Conservation (phyloP, 1,140 invertebrate species). For the Bradynema listronoti region DNA sequence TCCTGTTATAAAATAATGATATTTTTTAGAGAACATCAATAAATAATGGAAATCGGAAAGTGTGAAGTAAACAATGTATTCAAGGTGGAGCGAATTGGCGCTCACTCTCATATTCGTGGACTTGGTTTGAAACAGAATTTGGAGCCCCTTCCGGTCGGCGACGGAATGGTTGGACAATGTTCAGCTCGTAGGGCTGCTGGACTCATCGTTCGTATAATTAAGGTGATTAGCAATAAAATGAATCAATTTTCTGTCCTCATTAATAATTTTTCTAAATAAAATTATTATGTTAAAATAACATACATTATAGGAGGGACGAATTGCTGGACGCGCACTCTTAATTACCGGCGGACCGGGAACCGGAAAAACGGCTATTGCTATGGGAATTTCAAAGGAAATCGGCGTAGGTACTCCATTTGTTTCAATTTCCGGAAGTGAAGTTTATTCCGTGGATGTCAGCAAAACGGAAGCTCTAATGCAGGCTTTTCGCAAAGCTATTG, state of each 20-base stretch:
- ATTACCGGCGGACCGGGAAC: constrained; percentile 93
- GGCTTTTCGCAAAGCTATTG: constrained; percentile 91
- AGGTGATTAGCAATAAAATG: constrained; percentile 59
- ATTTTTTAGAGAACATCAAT: too few relatives aligned
- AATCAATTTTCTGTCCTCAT: constrained; percentile 21
- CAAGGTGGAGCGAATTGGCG: constrained; percentile 62
- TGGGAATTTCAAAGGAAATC: constrained; percentile 79
- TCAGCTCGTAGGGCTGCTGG: constrained; percentile 84
- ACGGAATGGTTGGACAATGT: constrained; percentile 96
- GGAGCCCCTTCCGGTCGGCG: constrained; percentile 78
- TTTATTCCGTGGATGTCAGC: constrained; percentile 96
- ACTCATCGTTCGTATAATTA: constrained; percentile 91
- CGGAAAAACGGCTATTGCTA: constrained; percentile 65
- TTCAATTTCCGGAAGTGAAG: constrained; percentile 89
- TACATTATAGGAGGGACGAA: constrained; percentile 75
- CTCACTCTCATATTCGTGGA: constrained; percentile 95
- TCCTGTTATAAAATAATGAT: too few relatives aligned
- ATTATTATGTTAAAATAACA: too few relatives aligned
- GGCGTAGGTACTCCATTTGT: constrained; percentile 94
- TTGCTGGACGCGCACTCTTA: constrained; percentile 88
- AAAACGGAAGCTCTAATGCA: constrained; percentile 97
- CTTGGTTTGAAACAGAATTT: constrained; percentile 87
- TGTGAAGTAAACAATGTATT: constrained; percentile 34
- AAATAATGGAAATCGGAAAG: constrained; percentile 35
- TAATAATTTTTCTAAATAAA: constrained; percentile 3